These are phyloP conservation scores for Drosophila nigrodunni DNA, from an alignment of 1,140 invertebrate species.

Conservation along the genomic window DNA sequence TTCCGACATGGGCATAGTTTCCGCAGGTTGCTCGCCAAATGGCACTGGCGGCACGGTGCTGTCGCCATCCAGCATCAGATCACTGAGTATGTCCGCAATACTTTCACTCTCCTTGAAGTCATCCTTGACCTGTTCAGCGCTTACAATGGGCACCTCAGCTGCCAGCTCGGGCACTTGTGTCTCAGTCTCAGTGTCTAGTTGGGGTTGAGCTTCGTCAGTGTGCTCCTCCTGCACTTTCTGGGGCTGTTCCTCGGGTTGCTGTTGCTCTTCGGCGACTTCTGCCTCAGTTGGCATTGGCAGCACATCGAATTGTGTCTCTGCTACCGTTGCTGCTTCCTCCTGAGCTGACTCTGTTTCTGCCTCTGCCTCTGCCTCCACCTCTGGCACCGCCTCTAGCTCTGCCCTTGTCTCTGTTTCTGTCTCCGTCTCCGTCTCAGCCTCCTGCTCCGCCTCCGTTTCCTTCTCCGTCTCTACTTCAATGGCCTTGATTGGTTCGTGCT, in stretches of 20 bases:
- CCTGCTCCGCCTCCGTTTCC: slow-evolving; percentile 3
- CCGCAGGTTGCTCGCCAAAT: slow-evolving; percentile 60
- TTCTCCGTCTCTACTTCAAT: neutral
- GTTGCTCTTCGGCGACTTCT: neutral
- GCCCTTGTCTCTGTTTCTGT: neutral
- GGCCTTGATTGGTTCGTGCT: slow-evolving; percentile 43
- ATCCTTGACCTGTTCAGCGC: slow-evolving; percentile 56
- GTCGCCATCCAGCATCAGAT: slow-evolving; percentile 74
- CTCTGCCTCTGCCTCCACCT: slow-evolving; percentile 6
- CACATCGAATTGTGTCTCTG: neutral
- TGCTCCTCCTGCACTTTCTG: neutral
- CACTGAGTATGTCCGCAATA: slow-evolving; percentile 75
- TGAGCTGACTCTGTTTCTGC: neutral
- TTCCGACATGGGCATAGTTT: slow-evolving; percentile 55
- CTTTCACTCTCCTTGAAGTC: slow-evolving; percentile 78
- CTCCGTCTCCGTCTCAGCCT: neutral
- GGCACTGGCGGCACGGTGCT: slow-evolving; percentile 71
- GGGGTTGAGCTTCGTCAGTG: neutral
- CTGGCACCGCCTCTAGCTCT: neutral
- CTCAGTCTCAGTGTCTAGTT: slow-evolving; percentile 26
- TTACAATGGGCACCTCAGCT: slow-evolving; percentile 64
- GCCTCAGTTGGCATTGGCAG: neutral
- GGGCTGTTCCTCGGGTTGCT: slow-evolving; percentile 30
- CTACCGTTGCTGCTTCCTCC: neutral
- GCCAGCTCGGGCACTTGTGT: slow-evolving; percentile 36